Conservation (phyloP, 2,113 vertebrate genomes). For the Vidua chalybeata region DNA sequence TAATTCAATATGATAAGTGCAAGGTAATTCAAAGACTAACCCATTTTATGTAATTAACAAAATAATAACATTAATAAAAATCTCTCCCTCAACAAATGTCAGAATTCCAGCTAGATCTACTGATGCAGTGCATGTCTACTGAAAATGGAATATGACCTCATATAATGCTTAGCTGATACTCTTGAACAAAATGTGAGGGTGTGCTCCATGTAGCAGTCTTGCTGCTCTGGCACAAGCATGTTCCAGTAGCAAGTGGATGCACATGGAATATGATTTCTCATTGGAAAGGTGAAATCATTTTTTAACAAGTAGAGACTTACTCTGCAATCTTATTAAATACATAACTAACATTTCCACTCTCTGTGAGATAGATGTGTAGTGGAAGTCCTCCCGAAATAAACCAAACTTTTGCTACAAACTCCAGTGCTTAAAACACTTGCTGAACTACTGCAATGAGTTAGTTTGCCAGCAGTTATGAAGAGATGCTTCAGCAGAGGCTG, state of each 20-base stretch:
- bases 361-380: background rate
- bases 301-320: background rate
- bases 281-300: background rate
- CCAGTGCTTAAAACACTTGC: background rate
- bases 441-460: background rate
- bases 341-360: background rate
- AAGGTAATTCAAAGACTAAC: background rate
- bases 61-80: background rate
- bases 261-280: background rate
- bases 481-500: background rate
- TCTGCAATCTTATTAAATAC: background rate
- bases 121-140: background rate
- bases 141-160: background rate
- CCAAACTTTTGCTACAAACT: background rate
- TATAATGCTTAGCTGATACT: background rate
- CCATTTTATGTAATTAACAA: background rate
- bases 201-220: background rate
- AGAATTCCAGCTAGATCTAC: background rate
- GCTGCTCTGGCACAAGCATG: accelerated
- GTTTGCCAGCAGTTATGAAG: background rate
- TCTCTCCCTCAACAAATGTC: background rate
- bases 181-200: background rate
- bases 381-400: background rate
- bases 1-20: background rate
- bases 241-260: background rate